Percentiles rank a stretch among this genome's conserved stretches.
Evolutionary conservation across 2,888 invertebrate species (phyloP).

Genomic region (Tetragnatha montana): DNA sequence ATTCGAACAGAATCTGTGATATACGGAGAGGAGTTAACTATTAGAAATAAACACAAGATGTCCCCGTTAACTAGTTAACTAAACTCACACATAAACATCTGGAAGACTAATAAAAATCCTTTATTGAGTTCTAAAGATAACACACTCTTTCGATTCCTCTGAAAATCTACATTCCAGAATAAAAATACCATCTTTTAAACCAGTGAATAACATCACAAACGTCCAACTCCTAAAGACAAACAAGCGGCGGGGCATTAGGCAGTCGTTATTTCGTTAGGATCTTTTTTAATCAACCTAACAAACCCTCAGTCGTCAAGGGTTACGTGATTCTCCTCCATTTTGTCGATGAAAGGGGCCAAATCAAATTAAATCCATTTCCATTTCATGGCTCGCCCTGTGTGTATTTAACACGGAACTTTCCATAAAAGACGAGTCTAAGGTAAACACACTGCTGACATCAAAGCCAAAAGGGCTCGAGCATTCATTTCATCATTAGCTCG

Average conservation of each 20-base stretch:
- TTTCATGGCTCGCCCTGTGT: slow-evolving; percentile 4
- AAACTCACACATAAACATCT: no score
- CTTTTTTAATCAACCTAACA: background rate
- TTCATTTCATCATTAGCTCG: slow-evolving; percentile 24
- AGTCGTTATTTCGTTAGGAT: no score
- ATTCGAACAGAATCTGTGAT: no score
- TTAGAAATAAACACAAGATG: no score
- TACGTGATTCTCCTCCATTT: background rate
- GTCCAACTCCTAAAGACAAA: background rate
- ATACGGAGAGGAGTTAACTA: no score
- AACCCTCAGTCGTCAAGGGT: background rate
- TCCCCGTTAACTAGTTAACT: no score
- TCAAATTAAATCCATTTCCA: slow-evolving; percentile 16
- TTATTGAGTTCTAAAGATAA: no score
- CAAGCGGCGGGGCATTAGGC: no score
- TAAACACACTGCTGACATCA: slow-evolving; percentile 7
- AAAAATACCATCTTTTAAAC: background rate
- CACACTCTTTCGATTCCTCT: no score
- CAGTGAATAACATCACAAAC: background rate
- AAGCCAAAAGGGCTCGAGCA: background rate
- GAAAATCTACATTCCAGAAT: no score
- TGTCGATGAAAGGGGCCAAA: background rate
- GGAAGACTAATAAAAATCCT: no score
- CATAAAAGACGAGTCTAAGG: background rate
- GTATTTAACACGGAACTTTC: slow-evolving; percentile 7